Conservation (phyloP, 2,113 vertebrate species). For the Candoia aspera region DNA sequence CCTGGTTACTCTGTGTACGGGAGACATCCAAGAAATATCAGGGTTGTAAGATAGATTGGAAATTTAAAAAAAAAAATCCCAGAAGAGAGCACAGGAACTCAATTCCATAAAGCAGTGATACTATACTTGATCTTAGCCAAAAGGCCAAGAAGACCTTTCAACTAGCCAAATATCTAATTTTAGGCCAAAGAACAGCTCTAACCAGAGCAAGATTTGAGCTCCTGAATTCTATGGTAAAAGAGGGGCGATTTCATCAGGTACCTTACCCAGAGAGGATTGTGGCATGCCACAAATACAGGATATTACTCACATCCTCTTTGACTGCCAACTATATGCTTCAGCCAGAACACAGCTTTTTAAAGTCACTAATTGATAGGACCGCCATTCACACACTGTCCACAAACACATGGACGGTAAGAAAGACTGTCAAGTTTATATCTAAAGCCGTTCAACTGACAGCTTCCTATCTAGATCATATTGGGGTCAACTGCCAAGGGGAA, state of each 20-base stretch:
- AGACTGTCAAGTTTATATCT: not conserved
- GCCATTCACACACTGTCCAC: too few species aligned
- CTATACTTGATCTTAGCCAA: not conserved
- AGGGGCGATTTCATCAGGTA: not conserved
- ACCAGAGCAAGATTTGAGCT: not conserved
- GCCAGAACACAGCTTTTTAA: not conserved
- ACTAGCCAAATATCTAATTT: not conserved
- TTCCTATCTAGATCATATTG: not conserved
- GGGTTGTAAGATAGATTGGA: not conserved
- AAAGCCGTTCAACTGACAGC: not conserved
- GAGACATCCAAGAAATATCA: not conserved
- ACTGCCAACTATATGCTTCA: not conserved
- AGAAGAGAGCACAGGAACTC: too few species aligned
- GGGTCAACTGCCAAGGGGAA: not conserved
- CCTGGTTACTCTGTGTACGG: not conserved
- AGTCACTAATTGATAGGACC: not conserved
- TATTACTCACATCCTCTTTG: not conserved
- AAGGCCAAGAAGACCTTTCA: not conserved
- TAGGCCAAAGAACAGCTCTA: not conserved
- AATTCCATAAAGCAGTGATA: not conserved
- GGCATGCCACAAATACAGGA: not conserved
- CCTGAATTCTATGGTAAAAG: not conserved
- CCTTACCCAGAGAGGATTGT: not conserved
- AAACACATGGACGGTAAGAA: not conserved
- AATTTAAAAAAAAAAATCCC: not conserved